Evolutionary conservation across 2,888 invertebrate species (phyloP), one percentile per base, ranked within the genome.

Genomic region (Calephelis perditalis): DNA sequence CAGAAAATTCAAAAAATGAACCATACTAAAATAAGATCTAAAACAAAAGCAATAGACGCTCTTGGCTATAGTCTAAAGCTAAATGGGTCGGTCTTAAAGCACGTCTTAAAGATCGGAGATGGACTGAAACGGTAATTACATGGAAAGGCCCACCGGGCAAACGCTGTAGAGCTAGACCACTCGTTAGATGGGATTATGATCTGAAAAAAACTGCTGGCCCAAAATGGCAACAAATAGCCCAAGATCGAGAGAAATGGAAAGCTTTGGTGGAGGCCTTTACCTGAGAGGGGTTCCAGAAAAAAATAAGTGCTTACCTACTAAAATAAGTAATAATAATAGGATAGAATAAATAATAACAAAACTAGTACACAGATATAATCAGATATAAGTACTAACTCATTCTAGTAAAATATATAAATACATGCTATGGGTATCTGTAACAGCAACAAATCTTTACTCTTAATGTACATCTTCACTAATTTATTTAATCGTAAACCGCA

Each of bases 231-330:
- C 40, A 43, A 59, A 15, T 56, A 56, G 57, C 60, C 11, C 44
- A 56, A 10, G 26, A 47, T 6, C 47, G 63, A 58, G 43, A 55
- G 3, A 15, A 37, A 43, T 60, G 60, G 60, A 5, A 57, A 40
- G 26, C 60, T 63, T 15, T 60, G 46, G 60, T 58, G 58, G 60
- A 63, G 60, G 46, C 56, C 60, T 60, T 63, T 47, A 60, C 63
- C 63, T 58, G 40, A 40, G 40, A 40, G 40, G 40, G 40, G 40
- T 40, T 40, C 6, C 40, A 40, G 8, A 7, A 40, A 40, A 40
- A 40, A 40, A 40, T 40, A 40, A 40, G 40, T 6, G 40, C 40
- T 4, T 7, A 40, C 40, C 6, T 12, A 26, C 44, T 57, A 4
- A 11, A 57, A 43, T 7, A 40, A 40, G 2, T 40, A 40, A 40